Base-by-base conservation (phyloP, 1,140 invertebrate species). In the Mizuhopecten yessoensis region DNA sequence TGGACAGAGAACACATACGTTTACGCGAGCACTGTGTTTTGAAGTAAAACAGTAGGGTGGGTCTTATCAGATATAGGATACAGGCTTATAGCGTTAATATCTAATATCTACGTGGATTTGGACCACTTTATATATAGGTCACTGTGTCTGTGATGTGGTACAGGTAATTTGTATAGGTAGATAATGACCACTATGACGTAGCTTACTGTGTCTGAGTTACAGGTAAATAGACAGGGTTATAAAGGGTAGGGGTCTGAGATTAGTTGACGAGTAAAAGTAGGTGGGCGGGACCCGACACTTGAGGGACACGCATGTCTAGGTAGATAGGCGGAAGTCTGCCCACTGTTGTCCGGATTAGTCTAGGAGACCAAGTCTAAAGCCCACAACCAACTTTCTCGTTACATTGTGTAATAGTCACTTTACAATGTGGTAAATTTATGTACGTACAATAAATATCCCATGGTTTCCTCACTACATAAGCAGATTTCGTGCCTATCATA, bases 241-340 rank as follows among this genome's bases (percentile, higher is more conserved):
- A 5, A 7, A 5, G 5, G 36, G 11, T 75, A n/a, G 57, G 57
- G n/a, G 5, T 75, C 5, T 29, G 57, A 29, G 57, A 75, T 75
- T 23, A 29, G n/a, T 0, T 75, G 57, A 29, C 57, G n/a, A n/a
- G 57, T n/a, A 7, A 29, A n/a, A 75, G 9, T 29, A 75, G n/a
- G n/a, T 75, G 57, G 57, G 57, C 57, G 57, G 23, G 11, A 1
- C n/a, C 57, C 23, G 11, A n/a, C 57, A 75, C 23, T 75, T 75
- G 23, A 75, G 5, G n/a, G 57, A 75, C 23, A 75, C 23, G 57
- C 57, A 75, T 75, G 57, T 75, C 57, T 75, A 75, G 57, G 57
- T 75, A 75, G 57, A 75, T 75, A 75, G 57, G 57, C 57, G 57
- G 57, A 75, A 75, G 57, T 75, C n/a, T 0, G 57, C 29, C 57